phyloP scores from a whole-genome alignment of 2,888 invertebrate species.

The Phaedon cochleariae region DNA sequence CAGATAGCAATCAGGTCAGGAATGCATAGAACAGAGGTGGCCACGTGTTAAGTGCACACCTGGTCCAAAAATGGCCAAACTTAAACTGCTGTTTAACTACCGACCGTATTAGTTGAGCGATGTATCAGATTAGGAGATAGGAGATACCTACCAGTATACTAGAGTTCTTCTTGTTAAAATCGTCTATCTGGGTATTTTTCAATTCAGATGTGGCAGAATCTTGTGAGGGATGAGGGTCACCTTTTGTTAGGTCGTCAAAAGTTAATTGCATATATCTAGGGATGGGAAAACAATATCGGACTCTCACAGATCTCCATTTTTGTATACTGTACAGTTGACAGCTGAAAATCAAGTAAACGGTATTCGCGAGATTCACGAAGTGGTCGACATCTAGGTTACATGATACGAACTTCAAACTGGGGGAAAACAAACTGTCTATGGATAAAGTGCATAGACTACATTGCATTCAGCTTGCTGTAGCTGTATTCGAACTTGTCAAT shows the following conservation, averaged over 20 bases:
- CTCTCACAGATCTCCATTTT: no score
- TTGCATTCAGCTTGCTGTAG: no score
- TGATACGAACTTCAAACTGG: no score
- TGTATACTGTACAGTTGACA: no score
- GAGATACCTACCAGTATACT: not conserved
- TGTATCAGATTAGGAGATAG: not conserved
- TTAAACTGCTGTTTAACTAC: not conserved
- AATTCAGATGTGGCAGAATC: not conserved
- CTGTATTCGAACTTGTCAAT: no score
- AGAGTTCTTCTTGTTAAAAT: not conserved
- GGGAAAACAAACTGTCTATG: no score
- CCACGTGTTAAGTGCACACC: conserved; percentile 30
- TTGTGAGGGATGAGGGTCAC: not conserved
- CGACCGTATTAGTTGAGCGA: not conserved
- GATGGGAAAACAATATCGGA: no score
- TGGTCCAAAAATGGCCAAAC: not conserved
- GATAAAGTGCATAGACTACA: no score
- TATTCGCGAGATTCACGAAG: no score
- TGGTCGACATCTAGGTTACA: no score
- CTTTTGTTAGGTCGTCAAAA: not conserved
- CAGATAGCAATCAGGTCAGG: conserved; percentile 46
- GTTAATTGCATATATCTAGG: not conserved
- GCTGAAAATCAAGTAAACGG: no score
- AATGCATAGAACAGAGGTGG: conserved; percentile 31
- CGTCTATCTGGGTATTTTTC: not conserved